phyloP scores from a whole-genome alignment of 2,888 invertebrate genomes.

The Clistopyga incitator region DNA sequence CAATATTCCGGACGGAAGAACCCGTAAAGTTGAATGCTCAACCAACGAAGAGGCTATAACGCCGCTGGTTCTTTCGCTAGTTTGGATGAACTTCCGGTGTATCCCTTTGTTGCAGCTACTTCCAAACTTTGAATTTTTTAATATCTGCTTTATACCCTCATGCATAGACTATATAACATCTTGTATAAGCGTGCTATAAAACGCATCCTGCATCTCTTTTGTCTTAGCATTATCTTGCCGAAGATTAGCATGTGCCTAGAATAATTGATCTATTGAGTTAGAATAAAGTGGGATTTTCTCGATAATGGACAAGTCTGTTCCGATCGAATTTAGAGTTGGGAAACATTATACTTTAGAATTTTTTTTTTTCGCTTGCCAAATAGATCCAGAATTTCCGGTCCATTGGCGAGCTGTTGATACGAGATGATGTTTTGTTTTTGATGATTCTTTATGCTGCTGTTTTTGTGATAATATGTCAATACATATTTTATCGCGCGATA shows the following conservation, averaged over 20 bases:
- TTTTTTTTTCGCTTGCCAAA: too few relatives aligned
- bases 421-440: too few relatives aligned
- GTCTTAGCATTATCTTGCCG: neutral
- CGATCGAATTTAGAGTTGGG: too few relatives aligned
- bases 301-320: too few relatives aligned
- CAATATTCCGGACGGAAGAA: constrained; percentile 59
- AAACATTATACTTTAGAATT: too few relatives aligned
- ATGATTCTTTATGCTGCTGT: too few relatives aligned
- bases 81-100: constrained; percentile 2
- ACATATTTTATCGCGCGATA: too few relatives aligned
- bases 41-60: constrained; percentile 60
- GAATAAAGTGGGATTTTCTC: too few relatives aligned
- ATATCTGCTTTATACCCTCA: constrained; percentile 44
- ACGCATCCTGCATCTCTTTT: neutral
- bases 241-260: neutral
- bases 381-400: too few relatives aligned
- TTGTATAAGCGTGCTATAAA: neutral
- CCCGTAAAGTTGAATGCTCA: constrained; percentile 59
- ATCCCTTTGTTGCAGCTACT: constrained; percentile 7
- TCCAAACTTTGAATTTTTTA: constrained; percentile 59
- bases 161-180: constrained; percentile 30
- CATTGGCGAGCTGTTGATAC: too few relatives aligned
- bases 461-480: too few relatives aligned
- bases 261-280: neutral
- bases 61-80: constrained; percentile 27